phyloP scores from a whole-genome alignment of 2,797 vertebrate genomes.

The Acanthopagrus latus region DNA sequence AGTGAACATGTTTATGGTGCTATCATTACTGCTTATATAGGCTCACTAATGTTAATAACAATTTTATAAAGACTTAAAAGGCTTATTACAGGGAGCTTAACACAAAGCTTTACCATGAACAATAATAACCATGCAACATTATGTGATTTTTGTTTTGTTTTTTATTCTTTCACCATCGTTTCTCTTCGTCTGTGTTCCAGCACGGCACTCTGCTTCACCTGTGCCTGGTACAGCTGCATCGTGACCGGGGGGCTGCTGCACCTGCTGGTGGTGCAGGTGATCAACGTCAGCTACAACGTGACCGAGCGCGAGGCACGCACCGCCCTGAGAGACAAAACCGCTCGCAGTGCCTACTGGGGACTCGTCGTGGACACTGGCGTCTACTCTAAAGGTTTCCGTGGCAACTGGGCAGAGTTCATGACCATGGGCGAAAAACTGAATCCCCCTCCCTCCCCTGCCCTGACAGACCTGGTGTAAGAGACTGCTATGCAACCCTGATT shows the following conservation, averaged over 20 bases:
- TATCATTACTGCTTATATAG: no score
- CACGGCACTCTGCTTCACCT: slow-evolving; percentile 94
- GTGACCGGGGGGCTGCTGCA: slow-evolving; percentile 92
- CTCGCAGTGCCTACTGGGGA: slow-evolving; percentile 88
- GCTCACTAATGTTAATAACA: no score
- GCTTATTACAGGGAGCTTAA: no score
- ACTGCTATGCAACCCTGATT: background rate
- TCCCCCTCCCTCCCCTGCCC: slow-evolving; percentile 29
- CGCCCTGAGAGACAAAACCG: slow-evolving; percentile 89
- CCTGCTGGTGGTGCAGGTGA: slow-evolving; percentile 92
- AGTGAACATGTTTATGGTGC: no score
- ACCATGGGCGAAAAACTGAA: slow-evolving; percentile 77
- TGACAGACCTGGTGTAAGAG: slow-evolving; percentile 77
- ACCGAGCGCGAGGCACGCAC: slow-evolving; percentile 93
- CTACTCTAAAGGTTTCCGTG: slow-evolving; percentile 89
- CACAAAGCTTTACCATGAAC: background rate
- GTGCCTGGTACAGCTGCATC: slow-evolving; percentile 96
- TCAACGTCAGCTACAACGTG: slow-evolving; percentile 96
- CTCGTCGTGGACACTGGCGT: slow-evolving; percentile 90
- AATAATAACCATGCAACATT: background rate
- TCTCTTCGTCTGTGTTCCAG: slow-evolving; percentile 78
- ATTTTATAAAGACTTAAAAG: no score
- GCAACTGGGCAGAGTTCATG: slow-evolving; percentile 95
- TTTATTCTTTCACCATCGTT: background rate
- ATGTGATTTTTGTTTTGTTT: background rate